Base-by-base conservation (phyloP, 2,888 invertebrate genomes). In the Archips xylosteana region DNA sequence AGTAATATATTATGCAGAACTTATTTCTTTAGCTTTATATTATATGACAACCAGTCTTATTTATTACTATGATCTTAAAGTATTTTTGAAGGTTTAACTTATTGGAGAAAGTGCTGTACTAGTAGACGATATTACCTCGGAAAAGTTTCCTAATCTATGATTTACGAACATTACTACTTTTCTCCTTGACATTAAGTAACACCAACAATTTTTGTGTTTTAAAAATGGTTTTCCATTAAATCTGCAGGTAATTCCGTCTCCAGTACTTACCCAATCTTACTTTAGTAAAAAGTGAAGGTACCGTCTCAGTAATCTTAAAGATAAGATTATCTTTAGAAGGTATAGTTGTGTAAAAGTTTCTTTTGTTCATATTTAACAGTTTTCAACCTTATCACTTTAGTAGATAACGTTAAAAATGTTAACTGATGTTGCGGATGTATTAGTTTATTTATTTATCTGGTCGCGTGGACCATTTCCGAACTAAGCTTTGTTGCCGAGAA, bases 291-390 rank as follows among this genome's bases (percentile, higher is more conserved):
- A 67, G 78, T 84, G 86, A 83, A 82, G 81, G 88, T 91, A 88
- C 89, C 89, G 84, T 92, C 93, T 79, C 83, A 87, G 88, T 92
- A 89, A 92, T 94, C 94, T 94, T 92, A 82, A 73, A 60, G 66
- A 81, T 86, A 87, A 94, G 94, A 94, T 93, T 92, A 91, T 82
- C 89, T 90, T 85, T 83, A 85, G 90, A 94, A 85, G 92, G 90
- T 90, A 89, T 86, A 81, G 86, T 80, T 82, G 80, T 70, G 80
- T 78, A 76, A 76, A 69, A 75, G 71, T 75, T 9, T 76, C 70
- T 78, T 80, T 66, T 74, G 77, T 72, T 59, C 64, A 60, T 51
- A 65, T 12, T 74, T 73, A 73, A 60, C 66, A 54, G 60, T 64
- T 74, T 74, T 70, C 45, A 61, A 65, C 60, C 60, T 74, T 70